Conservation (phyloP, 92 coral and sea anemone species). For the Phenganax stokvisi region DNA sequence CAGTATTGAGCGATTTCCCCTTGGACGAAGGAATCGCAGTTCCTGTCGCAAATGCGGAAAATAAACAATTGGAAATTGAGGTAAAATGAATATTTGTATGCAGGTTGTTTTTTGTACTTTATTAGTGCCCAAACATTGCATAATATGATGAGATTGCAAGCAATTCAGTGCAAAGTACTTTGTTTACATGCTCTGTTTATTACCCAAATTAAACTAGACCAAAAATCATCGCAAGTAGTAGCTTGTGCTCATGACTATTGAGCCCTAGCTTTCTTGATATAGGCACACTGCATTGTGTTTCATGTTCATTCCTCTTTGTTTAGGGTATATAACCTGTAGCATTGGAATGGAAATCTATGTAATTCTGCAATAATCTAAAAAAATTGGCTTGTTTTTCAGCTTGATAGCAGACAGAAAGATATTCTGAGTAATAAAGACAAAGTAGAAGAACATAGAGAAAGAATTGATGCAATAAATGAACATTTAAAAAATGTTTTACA, state of each 20-base stretch:
- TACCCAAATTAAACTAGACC: too few relatives aligned
- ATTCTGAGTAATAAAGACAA: constrained; percentile 65
- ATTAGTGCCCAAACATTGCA: neutral
- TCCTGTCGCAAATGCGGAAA: constrained; percentile 89
- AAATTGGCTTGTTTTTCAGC: constrained; percentile 40
- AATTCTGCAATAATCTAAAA: too few relatives aligned
- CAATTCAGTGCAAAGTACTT: neutral
- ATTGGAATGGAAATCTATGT: too few relatives aligned
- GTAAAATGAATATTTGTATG: constrained; percentile 32
- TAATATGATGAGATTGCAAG: neutral
- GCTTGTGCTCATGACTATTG: too few relatives aligned
- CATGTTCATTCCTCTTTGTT: too few relatives aligned
- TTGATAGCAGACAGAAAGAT: constrained; percentile 70
- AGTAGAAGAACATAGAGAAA: constrained; percentile 81
- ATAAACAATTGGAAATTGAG: constrained; percentile 80
- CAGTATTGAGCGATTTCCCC: constrained; percentile 72
- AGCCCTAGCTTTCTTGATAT: too few relatives aligned
- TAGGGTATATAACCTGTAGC: too few relatives aligned
- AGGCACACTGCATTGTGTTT: too few relatives aligned
- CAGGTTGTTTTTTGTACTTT: too few relatives aligned
- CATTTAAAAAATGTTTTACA: constrained; percentile 97
- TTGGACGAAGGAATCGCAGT: constrained; percentile 98
- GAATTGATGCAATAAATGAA: constrained; percentile 96
- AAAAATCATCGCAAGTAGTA: too few relatives aligned
- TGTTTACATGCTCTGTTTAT: neutral